Conservation (phyloP, 2,888 invertebrate species). For the Camponotus fellah region DNA sequence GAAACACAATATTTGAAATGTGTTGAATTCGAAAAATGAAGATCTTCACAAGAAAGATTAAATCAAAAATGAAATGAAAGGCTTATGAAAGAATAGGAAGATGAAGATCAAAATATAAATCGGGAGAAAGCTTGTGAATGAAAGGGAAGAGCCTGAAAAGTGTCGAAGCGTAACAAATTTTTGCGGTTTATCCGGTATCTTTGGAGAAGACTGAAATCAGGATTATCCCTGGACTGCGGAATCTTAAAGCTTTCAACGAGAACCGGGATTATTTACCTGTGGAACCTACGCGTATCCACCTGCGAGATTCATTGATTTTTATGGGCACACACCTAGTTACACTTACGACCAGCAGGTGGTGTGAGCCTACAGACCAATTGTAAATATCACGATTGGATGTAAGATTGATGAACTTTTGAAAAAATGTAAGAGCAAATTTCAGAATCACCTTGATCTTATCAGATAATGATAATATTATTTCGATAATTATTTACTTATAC, state of each 20-base stretch:
- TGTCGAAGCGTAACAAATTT: slow-evolving; percentile 77
- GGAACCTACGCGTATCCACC: slow-evolving; percentile 78
- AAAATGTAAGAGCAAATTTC: neutral
- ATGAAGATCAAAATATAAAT: slow-evolving; percentile 9
- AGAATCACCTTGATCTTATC: neutral
- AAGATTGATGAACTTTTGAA: slow-evolving; percentile 15
- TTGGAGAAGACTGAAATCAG: slow-evolving; percentile 68
- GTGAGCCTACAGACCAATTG: slow-evolving; percentile 51
- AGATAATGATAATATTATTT: neutral
- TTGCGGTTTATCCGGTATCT: slow-evolving; percentile 78
- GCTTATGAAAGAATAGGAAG: slow-evolving; percentile 24
- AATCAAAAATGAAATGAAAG: slow-evolving; percentile 1
- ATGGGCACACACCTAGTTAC: slow-evolving; percentile 70
- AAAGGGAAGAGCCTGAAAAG: slow-evolving; percentile 62
- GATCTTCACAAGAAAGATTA: neutral
- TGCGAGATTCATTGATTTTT: slow-evolving; percentile 81
- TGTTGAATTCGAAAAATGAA: neutral
- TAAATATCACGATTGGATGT: slow-evolving; percentile 41
- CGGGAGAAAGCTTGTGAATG: neutral
- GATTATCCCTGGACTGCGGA: slow-evolving; percentile 71
- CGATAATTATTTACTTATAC: too few relatives aligned
- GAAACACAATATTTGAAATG: neutral
- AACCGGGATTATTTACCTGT: slow-evolving; percentile 72
- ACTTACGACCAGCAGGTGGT: slow-evolving; percentile 80
- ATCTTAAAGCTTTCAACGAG: slow-evolving; percentile 38